phyloP scores from a whole-genome alignment of 2,888 invertebrate genomes.

The Erebia epiphron region DNA sequence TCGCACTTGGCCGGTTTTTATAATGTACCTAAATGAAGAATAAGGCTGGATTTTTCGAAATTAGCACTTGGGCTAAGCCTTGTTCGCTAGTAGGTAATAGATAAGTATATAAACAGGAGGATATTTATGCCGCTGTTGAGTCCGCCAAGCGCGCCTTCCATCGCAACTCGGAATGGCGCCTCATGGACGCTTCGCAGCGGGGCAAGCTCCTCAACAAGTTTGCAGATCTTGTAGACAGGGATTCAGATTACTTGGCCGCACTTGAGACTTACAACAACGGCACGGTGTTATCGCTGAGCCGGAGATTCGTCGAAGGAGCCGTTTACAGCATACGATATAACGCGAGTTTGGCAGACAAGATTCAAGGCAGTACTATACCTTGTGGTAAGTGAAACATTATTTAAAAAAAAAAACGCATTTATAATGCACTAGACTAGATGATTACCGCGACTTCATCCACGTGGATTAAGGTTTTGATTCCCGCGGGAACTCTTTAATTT shows the following conservation, averaged over 20 bases:
- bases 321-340: conserved; percentile 86
- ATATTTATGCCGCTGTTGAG: conserved; percentile 88
- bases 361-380: conserved; percentile 89
- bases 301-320: conserved; percentile 73
- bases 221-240: conserved; percentile 90
- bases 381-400: conserved; percentile 49
- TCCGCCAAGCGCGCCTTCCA: conserved; percentile 89
- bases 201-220: conserved; percentile 88
- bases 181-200: conserved; percentile 91
- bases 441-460: no score
- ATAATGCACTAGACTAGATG: no score
- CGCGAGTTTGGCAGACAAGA: conserved; percentile 95
- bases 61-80: no score
- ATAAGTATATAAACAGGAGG: conserved; percentile 69
- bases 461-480: no score
- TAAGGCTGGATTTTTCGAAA: no score
- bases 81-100: not conserved
- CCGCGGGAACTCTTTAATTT: no score
- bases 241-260: conserved; percentile 88
- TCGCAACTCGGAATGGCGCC: conserved; percentile 88
- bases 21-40: no score
- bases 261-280: conserved; percentile 96
- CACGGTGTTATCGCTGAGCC: conserved; percentile 87
- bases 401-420: no score
- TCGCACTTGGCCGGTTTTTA: no score